Percentiles rank a stretch among this genome's conserved stretches.
Conservation (phyloP, 2,113 vertebrate species). For the Thunnus thynnus region DNA sequence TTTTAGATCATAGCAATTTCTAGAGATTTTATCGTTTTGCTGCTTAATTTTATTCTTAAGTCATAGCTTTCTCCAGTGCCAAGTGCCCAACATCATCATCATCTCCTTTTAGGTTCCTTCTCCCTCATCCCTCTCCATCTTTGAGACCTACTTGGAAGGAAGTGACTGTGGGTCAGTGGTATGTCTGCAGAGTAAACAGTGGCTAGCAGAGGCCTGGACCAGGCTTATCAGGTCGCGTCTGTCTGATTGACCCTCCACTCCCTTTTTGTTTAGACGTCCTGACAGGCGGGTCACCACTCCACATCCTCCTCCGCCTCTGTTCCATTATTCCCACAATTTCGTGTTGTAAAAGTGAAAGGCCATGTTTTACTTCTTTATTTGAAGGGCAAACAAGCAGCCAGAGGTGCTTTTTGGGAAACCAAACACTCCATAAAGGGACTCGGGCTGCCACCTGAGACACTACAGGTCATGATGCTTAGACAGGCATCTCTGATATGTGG, state of each 20-base stretch:
- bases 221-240: constrained; percentile 77
- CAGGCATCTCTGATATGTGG: constrained; percentile 58
- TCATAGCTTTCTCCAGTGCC: background rate
- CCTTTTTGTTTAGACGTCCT: constrained; percentile 81
- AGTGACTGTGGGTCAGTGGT: constrained; percentile 77
- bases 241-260: constrained; percentile 79
- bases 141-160: constrained; percentile 67
- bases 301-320: constrained; percentile 77
- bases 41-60: constrained; percentile 6
- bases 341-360: constrained; percentile 85
- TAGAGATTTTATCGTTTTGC: background rate
- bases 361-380: constrained; percentile 82
- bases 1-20: background rate
- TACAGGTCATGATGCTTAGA: constrained; percentile 54
- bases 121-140: constrained; percentile 50
- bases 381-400: constrained; percentile 75
- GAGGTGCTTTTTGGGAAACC: constrained; percentile 73
- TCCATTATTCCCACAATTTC: constrained; percentile 80
- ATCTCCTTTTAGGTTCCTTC: constrained; percentile 20
- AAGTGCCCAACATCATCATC: constrained; percentile 4
- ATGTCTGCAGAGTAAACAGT: constrained; percentile 82
- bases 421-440: constrained; percentile 70
- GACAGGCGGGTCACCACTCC: constrained; percentile 77
- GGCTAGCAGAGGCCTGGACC: constrained; percentile 71
- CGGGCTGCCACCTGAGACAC: constrained; percentile 56